Evolutionary conservation across 2,797 vertebrate species (phyloP), one percentile per base, ranked within the genome.

Genomic region (Acrossocheilus wenchowensis): DNA sequence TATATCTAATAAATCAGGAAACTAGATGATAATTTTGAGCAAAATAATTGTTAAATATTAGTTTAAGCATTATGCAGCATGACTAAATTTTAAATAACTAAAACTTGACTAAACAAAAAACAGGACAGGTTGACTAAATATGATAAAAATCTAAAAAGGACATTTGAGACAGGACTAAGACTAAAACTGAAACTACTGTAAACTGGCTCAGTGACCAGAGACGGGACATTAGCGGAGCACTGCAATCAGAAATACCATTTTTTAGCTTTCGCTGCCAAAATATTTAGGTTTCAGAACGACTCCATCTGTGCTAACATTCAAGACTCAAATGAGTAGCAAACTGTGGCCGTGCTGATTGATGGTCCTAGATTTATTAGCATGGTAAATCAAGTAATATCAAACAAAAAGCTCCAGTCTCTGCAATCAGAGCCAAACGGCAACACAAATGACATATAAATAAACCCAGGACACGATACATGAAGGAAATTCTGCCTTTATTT

Each of bases 351-450:
- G 41, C 64, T 69, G 79, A 69, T 15, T 50, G 79, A 69, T 5
- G 5, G 6, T 7, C 62, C 45, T 41, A 60, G 83, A 69, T 26
- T 85, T 71, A 84, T 54, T 84, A 78, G 41, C 60, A 68, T 30
- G 34, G 17, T 30, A 85, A 78, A 85, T 78, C 64, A 71, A 9
- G 19, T 57, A 30, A 69, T 57, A 85, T 78, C n/a, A 85, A 85
- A 79, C n/a, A 71, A 57, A 79, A 54, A 34, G 19, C 57, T 85
- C 26, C 1, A 0, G 11, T 85, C 78, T 30, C 48, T 78, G 34
- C n/a, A 57, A 45, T 79, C 66, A 57, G 23, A 45, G 75, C 36
- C 74, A 4, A 68, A 77, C 73, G 11, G 43, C 23, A 50, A 68
- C 79, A 36, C 14, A 80, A 72, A 34, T 23, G 17, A 17, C 36